These are phyloP conservation scores for Papilio glaucus DNA, from an alignment of 1,140 invertebrate species.

Conservation along the genomic window DNA sequence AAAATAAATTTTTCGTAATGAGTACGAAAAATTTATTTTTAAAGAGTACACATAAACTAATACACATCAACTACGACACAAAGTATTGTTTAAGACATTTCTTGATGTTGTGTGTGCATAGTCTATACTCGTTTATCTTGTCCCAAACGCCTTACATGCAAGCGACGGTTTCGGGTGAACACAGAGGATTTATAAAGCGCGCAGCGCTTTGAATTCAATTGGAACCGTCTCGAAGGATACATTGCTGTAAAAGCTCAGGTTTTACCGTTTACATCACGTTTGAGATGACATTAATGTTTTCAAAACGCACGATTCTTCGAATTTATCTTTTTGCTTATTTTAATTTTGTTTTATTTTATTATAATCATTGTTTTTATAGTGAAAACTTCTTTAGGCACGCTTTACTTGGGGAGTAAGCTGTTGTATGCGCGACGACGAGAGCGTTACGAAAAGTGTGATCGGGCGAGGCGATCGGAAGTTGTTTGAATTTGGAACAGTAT, in stretches of 20 bases:
- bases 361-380: no score
- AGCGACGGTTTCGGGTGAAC: conserved; percentile 22
- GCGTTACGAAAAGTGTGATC: no score
- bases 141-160: conserved; percentile 33
- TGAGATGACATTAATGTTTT: conserved; percentile 4
- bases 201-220: conserved; percentile 7
- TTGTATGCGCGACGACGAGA: no score
- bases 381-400: no score
- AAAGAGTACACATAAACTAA: no score
- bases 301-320: neutral
- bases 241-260: neutral
- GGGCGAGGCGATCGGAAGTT: no score
- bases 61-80: no score
- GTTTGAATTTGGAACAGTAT: no score
- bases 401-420: no score
- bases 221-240: conserved; percentile 7
- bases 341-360: no score
- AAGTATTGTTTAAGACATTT: conserved; percentile 19
- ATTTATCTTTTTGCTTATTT: neutral
- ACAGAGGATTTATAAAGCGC: conserved; percentile 27
- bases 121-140: conserved; percentile 32
- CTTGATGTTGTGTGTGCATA: conserved; percentile 7
- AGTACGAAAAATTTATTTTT: no score
- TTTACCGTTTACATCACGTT: conserved; percentile 12
- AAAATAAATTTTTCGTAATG: neutral